phyloP scores from a whole-genome alignment of 2,888 invertebrate species.

The Neoitamus cyanurus region DNA sequence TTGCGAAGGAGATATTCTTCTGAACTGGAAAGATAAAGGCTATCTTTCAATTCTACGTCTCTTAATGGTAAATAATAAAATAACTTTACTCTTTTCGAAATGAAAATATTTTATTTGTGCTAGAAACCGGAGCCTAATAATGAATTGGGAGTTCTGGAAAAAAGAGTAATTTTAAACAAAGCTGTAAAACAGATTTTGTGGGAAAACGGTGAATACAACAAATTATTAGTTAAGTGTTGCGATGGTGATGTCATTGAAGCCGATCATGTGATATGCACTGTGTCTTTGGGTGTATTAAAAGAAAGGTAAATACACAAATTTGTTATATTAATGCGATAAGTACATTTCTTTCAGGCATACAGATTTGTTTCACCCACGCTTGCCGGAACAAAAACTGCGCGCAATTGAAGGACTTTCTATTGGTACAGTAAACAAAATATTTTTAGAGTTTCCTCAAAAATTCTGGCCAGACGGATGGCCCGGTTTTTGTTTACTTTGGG shows the following conservation, averaged over 20 bases:
- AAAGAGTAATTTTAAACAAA: slow-evolving; percentile 60
- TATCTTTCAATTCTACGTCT: slow-evolving; percentile 76
- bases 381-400: slow-evolving; percentile 67
- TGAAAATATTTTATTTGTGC: neutral
- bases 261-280: slow-evolving; percentile 73
- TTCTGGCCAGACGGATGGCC: slow-evolving; percentile 71
- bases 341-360: slow-evolving; percentile 53
- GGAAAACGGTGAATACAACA: slow-evolving; percentile 57
- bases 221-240: slow-evolving; percentile 58
- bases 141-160: slow-evolving; percentile 59
- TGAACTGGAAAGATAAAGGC: slow-evolving; percentile 81
- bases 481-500: slow-evolving; percentile 72
- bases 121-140: slow-evolving; percentile 48
- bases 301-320: slow-evolving; percentile 56
- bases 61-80: slow-evolving; percentile 77
- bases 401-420: slow-evolving; percentile 70
- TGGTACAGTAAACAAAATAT: slow-evolving; percentile 74
- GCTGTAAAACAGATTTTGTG: slow-evolving; percentile 59
- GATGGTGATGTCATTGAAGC: slow-evolving; percentile 67
- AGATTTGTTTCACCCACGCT: slow-evolving; percentile 67
- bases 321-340: neutral
- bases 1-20: slow-evolving; percentile 76
- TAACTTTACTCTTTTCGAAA: no score
- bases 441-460: slow-evolving; percentile 70
- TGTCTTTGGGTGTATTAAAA: slow-evolving; percentile 73